phyloP scores from a whole-genome alignment of 1,140 invertebrate genomes.

The Chlorops oryzae region DNA sequence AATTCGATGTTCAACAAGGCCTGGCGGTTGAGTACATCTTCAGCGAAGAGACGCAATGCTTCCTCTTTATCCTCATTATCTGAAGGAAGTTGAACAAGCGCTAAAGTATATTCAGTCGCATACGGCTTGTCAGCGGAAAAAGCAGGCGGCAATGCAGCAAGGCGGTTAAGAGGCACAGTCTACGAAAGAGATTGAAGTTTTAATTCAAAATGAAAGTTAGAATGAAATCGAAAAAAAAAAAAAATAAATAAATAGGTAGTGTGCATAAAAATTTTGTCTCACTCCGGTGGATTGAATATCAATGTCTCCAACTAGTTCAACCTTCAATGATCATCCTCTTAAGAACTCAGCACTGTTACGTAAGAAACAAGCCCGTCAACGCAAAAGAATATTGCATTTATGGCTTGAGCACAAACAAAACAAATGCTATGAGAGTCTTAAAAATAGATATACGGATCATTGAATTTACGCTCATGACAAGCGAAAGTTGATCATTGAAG shows the following conservation, averaged over 20 bases:
- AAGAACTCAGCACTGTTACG: background rate
- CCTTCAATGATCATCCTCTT: slow-evolving; percentile 24
- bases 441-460: too few species aligned
- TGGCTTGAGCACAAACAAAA: background rate
- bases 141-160: slow-evolving; percentile 72
- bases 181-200: slow-evolving; percentile 23
- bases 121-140: slow-evolving; percentile 70
- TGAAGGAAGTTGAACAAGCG: slow-evolving; percentile 73
- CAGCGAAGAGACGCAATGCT: slow-evolving; percentile 65
- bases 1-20: slow-evolving; percentile 71
- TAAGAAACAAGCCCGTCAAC: background rate
- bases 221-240: too few species aligned
- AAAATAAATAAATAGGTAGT: too few species aligned
- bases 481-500: slow-evolving; percentile 13
- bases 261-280: slow-evolving; percentile 8
- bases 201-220: slow-evolving; percentile 1
- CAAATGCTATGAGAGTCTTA: too few species aligned
- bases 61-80: slow-evolving; percentile 77
- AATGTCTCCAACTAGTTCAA: slow-evolving; percentile 11
- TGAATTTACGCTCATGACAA: slow-evolving; percentile 21
- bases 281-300: slow-evolving; percentile 21
- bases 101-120: slow-evolving; percentile 80
- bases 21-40: slow-evolving; percentile 61
- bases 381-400: slow-evolving; percentile 16
- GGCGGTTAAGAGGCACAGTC: slow-evolving; percentile 52